Conservation (phyloP, 2,888 invertebrate species). For the Dolichopus griseipennis region DNA sequence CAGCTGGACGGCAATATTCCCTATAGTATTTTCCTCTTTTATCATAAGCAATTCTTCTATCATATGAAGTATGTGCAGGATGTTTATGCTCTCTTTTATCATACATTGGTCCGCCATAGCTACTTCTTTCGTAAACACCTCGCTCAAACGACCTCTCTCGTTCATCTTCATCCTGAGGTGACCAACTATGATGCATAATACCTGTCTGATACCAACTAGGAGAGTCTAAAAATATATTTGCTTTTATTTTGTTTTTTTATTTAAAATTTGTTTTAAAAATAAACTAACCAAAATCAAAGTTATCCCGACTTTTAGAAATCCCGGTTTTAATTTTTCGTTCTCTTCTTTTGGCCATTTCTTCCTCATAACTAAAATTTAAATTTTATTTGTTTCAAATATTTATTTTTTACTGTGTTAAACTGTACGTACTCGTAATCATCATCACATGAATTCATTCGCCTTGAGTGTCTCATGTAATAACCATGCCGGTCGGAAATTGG, state of each 20-base stretch:
- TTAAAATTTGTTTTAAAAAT: background rate
- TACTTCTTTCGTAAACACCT: constrained; percentile 40
- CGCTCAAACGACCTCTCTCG: constrained; percentile 39
- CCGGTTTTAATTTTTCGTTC: constrained; percentile 37
- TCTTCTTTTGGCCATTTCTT: constrained; percentile 34
- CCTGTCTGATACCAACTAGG: constrained; percentile 40
- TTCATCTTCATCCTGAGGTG: constrained; percentile 40
- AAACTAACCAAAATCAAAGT: constrained; percentile 38
- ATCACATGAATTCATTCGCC: constrained; percentile 55
- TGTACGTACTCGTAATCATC: constrained; percentile 61
- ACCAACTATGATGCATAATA: constrained; percentile 39
- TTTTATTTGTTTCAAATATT: background rate
- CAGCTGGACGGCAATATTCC: constrained; percentile 36
- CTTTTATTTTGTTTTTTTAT: background rate
- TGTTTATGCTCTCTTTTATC: constrained; percentile 38
- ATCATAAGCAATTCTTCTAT: constrained; percentile 34
- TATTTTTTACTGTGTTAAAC: constrained; percentile 18
- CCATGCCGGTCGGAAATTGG: constrained; percentile 33
- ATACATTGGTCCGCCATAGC: constrained; percentile 43
- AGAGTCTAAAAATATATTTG: constrained; percentile 28
- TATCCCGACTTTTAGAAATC: constrained; percentile 39
- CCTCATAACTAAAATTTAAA: constrained; percentile 36
- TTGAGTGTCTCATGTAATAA: constrained; percentile 47
- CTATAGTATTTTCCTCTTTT: constrained; percentile 39
- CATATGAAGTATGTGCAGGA: constrained; percentile 28